Evolutionary conservation across 30 jellyfish, hydroid and myxozoan genomes (phyloP).

Genomic region (Sanderia malayensis): DNA sequence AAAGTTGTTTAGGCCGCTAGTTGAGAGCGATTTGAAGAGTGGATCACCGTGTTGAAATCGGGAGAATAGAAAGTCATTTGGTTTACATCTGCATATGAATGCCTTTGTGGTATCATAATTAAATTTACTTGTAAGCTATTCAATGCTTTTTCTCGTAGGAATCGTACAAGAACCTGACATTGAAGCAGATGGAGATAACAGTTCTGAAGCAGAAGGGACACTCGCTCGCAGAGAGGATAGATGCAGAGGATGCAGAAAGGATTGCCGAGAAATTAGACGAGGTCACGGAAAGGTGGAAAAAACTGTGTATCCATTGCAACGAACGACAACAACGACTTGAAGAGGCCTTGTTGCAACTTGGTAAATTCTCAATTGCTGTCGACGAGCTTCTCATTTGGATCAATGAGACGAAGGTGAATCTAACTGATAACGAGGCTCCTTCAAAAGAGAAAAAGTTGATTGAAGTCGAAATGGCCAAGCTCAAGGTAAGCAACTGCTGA

Average conservation of each 20-base stretch:
- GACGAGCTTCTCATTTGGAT: constrained; percentile 93
- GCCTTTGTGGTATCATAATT: background rate
- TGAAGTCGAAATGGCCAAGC: constrained; percentile 85
- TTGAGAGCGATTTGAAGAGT: no score
- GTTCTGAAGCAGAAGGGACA: constrained; percentile 83
- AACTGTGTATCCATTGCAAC: constrained; percentile 60
- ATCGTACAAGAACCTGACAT: constrained; percentile 61
- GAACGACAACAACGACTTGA: constrained; percentile 82
- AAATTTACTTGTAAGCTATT: background rate
- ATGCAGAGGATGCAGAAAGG: constrained; percentile 76
- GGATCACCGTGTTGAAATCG: no score
- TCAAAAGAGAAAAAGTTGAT: constrained; percentile 84
- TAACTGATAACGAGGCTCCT: constrained; percentile 64
- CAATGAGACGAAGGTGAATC: constrained; percentile 61
- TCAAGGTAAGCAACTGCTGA: constrained; percentile 75
- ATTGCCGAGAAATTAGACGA: constrained; percentile 64
- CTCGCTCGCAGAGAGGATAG: constrained; percentile 67
- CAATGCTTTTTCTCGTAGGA: constrained; percentile 29
- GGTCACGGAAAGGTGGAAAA: constrained; percentile 82
- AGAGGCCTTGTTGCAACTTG: constrained; percentile 83
- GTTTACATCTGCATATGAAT: no score
- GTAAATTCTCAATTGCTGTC: constrained; percentile 85
- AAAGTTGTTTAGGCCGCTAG: no score
- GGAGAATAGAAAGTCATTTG: no score
- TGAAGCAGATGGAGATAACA: constrained; percentile 76